Conservation (phyloP, 2,797 vertebrate genomes). For the Hoplostethus atlanticus region DNA sequence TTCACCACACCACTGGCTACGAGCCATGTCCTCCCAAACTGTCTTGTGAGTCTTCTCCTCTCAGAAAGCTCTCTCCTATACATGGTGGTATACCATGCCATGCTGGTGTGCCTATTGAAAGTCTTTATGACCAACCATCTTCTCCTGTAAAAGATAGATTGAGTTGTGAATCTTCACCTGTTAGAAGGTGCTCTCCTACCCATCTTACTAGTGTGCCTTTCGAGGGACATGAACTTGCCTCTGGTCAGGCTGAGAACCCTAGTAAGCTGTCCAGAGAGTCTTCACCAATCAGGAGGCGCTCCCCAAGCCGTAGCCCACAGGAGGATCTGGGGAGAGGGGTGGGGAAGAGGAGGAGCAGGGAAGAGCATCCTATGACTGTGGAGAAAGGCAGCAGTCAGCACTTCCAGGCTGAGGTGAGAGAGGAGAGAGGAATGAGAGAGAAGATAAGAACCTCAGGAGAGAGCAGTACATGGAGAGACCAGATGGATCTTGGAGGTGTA, state of each 20-base stretch:
- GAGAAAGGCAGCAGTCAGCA: constrained; percentile 48
- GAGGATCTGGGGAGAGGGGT: constrained; percentile 20
- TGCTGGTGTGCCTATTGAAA: neutral
- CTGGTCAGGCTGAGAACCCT: constrained; percentile 3
- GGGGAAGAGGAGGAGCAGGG: constrained; percentile 29
- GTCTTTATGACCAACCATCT: neutral
- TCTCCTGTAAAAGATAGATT: constrained; percentile 1
- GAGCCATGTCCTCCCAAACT: neutral
- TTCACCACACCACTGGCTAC: neutral
- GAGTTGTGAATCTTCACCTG: neutral
- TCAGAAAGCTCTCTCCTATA: neutral
- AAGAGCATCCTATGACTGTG: constrained; percentile 22
- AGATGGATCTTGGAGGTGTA: constrained; percentile 29
- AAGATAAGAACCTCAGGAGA: constrained; percentile 32
- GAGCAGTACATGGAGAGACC: constrained; percentile 30
- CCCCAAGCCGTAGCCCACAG: constrained; percentile 16
- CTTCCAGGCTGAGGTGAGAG: constrained; percentile 56
- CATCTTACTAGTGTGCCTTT: constrained; percentile 1
- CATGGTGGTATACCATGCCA: neutral
- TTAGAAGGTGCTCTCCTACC: constrained; percentile 23
- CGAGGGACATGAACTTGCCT: constrained; percentile 30
- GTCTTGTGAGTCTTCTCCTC: constrained; percentile 9
- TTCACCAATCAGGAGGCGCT: constrained; percentile 10
- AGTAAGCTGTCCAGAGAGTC: constrained; percentile 23
- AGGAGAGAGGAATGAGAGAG: constrained; percentile 35